Evolutionary conservation across 2,113 vertebrate species (phyloP).

Genomic region (Xenopus tropicalis): DNA sequence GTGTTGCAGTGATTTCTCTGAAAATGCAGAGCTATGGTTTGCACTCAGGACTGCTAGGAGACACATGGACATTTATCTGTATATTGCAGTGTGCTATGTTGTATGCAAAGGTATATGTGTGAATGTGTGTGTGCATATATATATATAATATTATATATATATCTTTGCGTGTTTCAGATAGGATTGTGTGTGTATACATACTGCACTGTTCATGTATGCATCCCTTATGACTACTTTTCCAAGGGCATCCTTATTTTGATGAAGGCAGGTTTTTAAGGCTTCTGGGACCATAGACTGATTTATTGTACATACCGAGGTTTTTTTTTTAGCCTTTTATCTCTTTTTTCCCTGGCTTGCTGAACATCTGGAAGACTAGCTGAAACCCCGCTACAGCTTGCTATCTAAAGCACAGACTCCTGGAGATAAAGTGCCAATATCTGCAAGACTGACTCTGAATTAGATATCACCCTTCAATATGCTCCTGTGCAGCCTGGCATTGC

Average conservation of each 20-base stretch:
- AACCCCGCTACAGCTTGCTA: not conserved
- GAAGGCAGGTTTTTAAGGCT: too few species aligned
- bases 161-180: not conserved
- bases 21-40: not conserved
- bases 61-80: too few species aligned
- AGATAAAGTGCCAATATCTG: not conserved
- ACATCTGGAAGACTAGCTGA: not conserved
- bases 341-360: not conserved
- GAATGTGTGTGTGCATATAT: not conserved
- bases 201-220: not conserved
- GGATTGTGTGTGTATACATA: not conserved
- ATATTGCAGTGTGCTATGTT: not conserved
- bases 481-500: not conserved
- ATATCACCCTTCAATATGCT: too few species aligned
- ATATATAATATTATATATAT: slow-evolving; percentile 3
- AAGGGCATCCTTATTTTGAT: too few species aligned
- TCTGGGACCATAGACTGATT: not conserved
- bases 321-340: not conserved
- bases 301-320: not conserved
- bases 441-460: not conserved
- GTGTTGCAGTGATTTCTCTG: not conserved
- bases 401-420: not conserved
- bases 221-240: not conserved
- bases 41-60: not conserved
- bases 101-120: not conserved